Percentiles rank a stretch among this genome's conserved stretches.
Evolutionary conservation across 2,113 vertebrate species (phyloP).

Genomic region (Oncorhynchus keta): DNA sequence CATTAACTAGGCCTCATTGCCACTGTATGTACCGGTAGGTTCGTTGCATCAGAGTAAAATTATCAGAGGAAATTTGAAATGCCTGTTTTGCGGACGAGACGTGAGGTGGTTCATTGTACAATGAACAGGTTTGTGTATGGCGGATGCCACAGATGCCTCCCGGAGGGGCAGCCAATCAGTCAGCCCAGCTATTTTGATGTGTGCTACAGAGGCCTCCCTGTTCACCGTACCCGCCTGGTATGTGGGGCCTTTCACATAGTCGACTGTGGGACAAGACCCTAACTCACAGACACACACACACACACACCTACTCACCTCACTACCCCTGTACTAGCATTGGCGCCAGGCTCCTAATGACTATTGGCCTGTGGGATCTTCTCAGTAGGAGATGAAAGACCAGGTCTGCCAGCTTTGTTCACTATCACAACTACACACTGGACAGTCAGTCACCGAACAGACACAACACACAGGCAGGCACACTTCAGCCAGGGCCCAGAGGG

Average conservation of each 20-base stretch:
- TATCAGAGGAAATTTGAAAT: constrained; percentile 57
- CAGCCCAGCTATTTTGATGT: constrained; percentile 69
- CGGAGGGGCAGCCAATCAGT: constrained; percentile 64
- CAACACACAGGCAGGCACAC: not conserved
- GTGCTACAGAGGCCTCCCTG: constrained; percentile 60
- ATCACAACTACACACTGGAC: constrained; percentile 3
- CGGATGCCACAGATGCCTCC: constrained; percentile 64
- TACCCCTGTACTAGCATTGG: not conserved
- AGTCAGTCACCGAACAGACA: not conserved
- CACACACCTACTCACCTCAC: not conserved
- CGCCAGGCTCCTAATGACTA: constrained; percentile 47
- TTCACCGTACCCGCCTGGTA: constrained; percentile 43
- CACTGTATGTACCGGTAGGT: not conserved
- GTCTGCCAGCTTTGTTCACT: constrained; percentile 49
- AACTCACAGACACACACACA: not conserved
- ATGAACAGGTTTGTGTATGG: constrained; percentile 63
- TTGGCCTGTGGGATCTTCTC: constrained; percentile 54
- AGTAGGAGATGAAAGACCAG: constrained; percentile 48
- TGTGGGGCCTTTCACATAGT: constrained; percentile 61
- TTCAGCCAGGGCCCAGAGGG: not conserved
- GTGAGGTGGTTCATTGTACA: constrained; percentile 45
- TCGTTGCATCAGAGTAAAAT: constrained; percentile 13
- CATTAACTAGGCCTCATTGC: not conserved
- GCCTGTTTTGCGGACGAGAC: constrained; percentile 52
- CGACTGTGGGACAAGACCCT: constrained; percentile 56